Conservation (phyloP, 2,113 vertebrate genomes). For the Cnemophilus loriae region DNA sequence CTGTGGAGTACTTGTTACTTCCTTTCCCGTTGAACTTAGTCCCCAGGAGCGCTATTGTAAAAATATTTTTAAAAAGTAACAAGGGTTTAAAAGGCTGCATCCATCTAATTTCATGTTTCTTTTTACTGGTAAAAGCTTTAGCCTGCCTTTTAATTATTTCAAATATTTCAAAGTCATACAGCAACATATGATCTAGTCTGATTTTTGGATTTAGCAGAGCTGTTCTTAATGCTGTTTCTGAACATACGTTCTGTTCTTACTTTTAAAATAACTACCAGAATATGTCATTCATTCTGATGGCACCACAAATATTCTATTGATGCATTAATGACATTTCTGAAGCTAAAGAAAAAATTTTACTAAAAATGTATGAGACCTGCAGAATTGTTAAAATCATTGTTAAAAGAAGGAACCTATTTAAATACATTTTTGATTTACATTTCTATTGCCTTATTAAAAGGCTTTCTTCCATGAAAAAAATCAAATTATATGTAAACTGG, state of each 20-base stretch:
- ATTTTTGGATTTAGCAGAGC: not conserved
- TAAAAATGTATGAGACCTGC: not conserved
- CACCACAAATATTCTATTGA: conserved; percentile 22
- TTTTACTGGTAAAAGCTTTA: not conserved
- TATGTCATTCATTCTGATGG: conserved; percentile 31
- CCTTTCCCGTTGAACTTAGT: not conserved
- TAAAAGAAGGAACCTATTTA: not conserved
- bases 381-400: not conserved
- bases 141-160: not conserved
- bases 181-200: not conserved
- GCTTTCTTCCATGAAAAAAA: not conserved
- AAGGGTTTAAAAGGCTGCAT: not conserved
- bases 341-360: not conserved
- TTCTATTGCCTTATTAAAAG: not conserved
- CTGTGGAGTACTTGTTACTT: not conserved
- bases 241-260: conserved; percentile 36
- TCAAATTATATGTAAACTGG: not conserved
- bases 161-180: not conserved
- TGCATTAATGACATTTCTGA: conserved; percentile 2
- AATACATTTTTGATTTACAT: not conserved
- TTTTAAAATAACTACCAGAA: conserved; percentile 47
- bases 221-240: conserved; percentile 25
- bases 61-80: not conserved
- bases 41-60: not conserved
- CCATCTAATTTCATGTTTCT: not conserved